A percentile compares a stretch with the other conserved stretches of the same genome.
phyloP scores from a whole-genome alignment of 2,888 invertebrate species.

The Adelognathus sp. region DNA sequence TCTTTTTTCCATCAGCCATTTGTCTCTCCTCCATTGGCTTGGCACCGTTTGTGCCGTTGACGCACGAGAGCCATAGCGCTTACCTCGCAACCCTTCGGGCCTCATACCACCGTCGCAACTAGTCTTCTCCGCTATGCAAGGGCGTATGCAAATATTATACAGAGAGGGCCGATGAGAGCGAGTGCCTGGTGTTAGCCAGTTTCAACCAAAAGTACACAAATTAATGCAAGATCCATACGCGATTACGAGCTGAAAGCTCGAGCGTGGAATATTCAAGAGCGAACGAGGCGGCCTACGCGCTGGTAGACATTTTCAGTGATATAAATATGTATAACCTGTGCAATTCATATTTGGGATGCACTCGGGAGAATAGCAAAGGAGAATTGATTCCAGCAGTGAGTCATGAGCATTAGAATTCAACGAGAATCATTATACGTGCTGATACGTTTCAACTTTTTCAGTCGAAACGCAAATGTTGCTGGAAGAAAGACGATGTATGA shows the following conservation, averaged over 20 bases:
- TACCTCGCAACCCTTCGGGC: slow-evolving; percentile 3
- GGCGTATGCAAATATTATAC: slow-evolving; percentile 45
- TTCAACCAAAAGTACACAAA: slow-evolving; percentile 28
- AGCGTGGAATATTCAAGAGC: slow-evolving; percentile 30
- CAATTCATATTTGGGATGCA: not conserved
- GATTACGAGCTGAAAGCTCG: slow-evolving; percentile 25
- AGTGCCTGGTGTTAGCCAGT: not conserved
- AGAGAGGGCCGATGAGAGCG: not conserved
- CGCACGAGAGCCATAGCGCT: slow-evolving; percentile 13
- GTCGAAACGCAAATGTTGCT: too few species aligned
- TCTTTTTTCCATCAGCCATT: slow-evolving; percentile 26
- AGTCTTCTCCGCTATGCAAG: slow-evolving; percentile 7
- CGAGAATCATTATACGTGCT: too few species aligned
- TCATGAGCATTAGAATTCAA: too few species aligned
- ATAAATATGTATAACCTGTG: not conserved
- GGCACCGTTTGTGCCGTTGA: slow-evolving; percentile 22
- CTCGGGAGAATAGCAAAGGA: not conserved
- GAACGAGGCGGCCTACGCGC: not conserved
- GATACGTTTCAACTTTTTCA: too few species aligned
- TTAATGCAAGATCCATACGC: slow-evolving; percentile 49
- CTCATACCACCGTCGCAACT: not conserved
- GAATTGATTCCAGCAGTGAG: too few species aligned
- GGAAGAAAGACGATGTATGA: too few species aligned
- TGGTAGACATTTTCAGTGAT: not conserved
- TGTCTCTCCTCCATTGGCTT: slow-evolving; percentile 23